Base-by-base conservation (phyloP, 2,888 invertebrate genomes). In the Lasioglossum marginatum region DNA sequence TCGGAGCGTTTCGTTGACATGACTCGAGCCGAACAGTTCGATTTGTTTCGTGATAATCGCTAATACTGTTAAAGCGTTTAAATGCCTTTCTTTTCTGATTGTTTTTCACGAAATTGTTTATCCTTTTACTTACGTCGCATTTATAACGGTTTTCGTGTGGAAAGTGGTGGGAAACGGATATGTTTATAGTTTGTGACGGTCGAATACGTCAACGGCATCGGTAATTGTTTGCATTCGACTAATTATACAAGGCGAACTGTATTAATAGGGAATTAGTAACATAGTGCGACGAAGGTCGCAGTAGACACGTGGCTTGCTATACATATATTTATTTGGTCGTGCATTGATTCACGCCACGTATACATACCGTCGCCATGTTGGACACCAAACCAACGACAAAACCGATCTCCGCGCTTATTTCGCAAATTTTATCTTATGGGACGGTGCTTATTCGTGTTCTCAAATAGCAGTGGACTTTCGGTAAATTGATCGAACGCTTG, bases 271-370 rank as follows among this genome's bases (percentile, higher is more conserved):
- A 87, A 70, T 40, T 14, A n/a, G 37, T 76, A 76, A 45, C 27
- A 57, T 31, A 40, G 70, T 86, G 52, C 79, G 71, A 76, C 82
- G 88, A 88, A 91, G 88, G 89, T 90, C 86, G 86, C 78, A 85
- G 81, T 89, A 91, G 91, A 93, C 93, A 93, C 93, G 93, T 93
- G 93, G 93, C 92, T 91, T 77, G 87, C 83, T 81, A 89, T 89
- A 81, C 87, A 90, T 89, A 81, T 87, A 90, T 88, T 88, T 88
- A 88, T 89, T 89, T 90, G 82, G 90, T 89, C 88, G 81, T 91
- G 89, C 93, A 93, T 92, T 91, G 93, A 92, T 93, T 93, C 86
- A 81, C 81, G 31, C 63, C 82, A 84, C 84, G 89, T 89, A 87
- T 87, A 84, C 73, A 82, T 81, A 81, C 79, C 66, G 83, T 85